Evolutionary conservation across 2,797 vertebrate genomes (phyloP), one percentile per base, ranked within the genome.

Genomic region (Cryptoprocta ferox): DNA sequence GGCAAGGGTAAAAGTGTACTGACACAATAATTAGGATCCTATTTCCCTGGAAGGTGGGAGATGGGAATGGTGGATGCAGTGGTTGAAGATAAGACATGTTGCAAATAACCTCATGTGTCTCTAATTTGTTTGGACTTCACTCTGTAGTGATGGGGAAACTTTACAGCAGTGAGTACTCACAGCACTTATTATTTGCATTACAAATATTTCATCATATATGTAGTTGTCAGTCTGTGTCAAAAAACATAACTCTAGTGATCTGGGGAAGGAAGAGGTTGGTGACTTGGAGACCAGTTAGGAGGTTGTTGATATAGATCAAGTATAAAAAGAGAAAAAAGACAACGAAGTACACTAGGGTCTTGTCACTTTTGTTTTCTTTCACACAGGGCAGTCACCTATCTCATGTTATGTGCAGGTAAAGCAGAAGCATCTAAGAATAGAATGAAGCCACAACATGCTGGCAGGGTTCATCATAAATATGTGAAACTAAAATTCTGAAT

Each of bases 401-500:
- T 92, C 7, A 1, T n/a, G 21, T 48, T 65, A 14, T 0, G 0
- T 45, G n/a, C 50, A 53, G 37, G 78, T 26, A 21, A 48, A 59
- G 10, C 26, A 65, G 53, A 19, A 45, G 26, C 30, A 30, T 10
- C 11, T 42, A 32, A 63, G 71, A 75, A 88, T 48, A 56, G 71
- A 80, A 65, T 6, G 2, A 30, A 66, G n/a, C 50, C 68, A 81
- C n/a, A 66, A 61, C 15, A 35, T 9, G 7, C 8, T 19, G 32
- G 70, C 71, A 53, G 70, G 35, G 14, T 39, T 95, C 35, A 56
- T 65, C 59, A 59, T 66, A 61, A 93, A 63, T 37, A 61, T 2
- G 15, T 50, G 79, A 83, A 79, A 66, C 28, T 70, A 56, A 88
- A 66, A 70, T 70, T 89, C 42, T 42, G 53, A 89, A 96, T 24